phyloP scores from a whole-genome alignment of 2,113 vertebrate genomes.

The Urocynchramus pylzowi region DNA sequence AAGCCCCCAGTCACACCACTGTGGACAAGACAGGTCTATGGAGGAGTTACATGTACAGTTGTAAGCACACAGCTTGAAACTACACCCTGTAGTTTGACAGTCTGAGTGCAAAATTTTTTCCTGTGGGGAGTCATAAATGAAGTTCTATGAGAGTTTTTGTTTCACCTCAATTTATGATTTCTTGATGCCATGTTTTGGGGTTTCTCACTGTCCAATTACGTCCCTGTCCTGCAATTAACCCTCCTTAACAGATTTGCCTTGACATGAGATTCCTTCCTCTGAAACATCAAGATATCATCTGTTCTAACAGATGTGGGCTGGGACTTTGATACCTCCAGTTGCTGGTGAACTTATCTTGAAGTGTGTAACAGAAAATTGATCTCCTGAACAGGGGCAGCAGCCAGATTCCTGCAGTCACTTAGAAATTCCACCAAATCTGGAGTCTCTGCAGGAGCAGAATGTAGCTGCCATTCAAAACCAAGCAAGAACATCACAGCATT shows the following conservation, averaged over 20 bases:
- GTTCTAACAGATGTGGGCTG: not conserved
- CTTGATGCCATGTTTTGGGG: not conserved
- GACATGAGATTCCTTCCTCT: not conserved
- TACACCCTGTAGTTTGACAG: not conserved
- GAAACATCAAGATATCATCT: not conserved
- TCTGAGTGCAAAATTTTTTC: not conserved
- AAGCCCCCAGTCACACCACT: not conserved
- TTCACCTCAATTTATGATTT: not conserved
- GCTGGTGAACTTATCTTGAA: not conserved
- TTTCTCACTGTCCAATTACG: not conserved
- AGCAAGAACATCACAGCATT: not conserved
- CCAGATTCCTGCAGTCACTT: not conserved
- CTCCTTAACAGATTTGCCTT: not conserved
- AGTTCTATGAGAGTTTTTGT: not conserved
- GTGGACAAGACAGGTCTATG: not conserved
- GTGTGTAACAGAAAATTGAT: not conserved
- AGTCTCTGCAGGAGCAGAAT: not conserved
- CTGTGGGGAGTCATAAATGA: not conserved
- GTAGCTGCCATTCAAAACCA: not conserved
- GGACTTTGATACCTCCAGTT: not conserved
- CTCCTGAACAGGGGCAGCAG: not conserved
- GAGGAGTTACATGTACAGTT: fast-evolving
- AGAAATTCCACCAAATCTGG: not conserved
- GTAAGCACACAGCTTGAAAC: not conserved
- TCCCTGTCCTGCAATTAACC: not conserved